phyloP scores from a whole-genome alignment of 2,797 vertebrate genomes.

The Scarus forsteni region DNA sequence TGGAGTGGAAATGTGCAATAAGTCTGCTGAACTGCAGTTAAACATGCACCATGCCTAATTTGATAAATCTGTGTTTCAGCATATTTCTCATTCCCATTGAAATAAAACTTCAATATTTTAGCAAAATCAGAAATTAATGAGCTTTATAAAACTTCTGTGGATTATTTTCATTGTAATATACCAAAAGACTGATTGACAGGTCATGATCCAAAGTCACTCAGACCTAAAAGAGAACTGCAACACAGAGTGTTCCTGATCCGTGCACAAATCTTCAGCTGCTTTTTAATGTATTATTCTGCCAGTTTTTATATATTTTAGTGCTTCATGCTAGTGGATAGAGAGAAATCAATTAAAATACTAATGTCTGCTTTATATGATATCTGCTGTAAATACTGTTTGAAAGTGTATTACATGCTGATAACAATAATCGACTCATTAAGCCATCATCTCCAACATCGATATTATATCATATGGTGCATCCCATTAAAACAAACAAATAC shows the following conservation, averaged over 20 bases:
- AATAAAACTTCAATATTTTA: conserved; percentile 1
- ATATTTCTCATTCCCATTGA: conserved; percentile 5
- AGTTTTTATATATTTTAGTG: too few species aligned
- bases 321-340: conserved; percentile 18
- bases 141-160: conserved; percentile 24
- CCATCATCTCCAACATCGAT: too few species aligned
- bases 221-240: conserved; percentile 32
- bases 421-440: too few species aligned
- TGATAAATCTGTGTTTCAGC: conserved; percentile 16
- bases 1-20: conserved; percentile 38
- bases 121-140: neutral
- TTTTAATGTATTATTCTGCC: too few species aligned
- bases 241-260: conserved; percentile 22
- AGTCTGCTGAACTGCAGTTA: conserved; percentile 34
- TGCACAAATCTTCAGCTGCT: conserved; percentile 21
- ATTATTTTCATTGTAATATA: neutral
- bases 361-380: too few species aligned
- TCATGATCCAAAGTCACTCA: conserved; percentile 7
- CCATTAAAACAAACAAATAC: too few species aligned
- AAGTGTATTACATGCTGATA: too few species aligned
- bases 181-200: too few species aligned
- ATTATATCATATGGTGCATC: too few species aligned
- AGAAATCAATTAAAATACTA: conserved; percentile 17
- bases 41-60: conserved; percentile 21
- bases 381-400: too few species aligned